Evolutionary conservation across 2,888 invertebrate genomes (phyloP), one percentile per base, ranked within the genome.

Genomic region (Selenia dentaria): DNA sequence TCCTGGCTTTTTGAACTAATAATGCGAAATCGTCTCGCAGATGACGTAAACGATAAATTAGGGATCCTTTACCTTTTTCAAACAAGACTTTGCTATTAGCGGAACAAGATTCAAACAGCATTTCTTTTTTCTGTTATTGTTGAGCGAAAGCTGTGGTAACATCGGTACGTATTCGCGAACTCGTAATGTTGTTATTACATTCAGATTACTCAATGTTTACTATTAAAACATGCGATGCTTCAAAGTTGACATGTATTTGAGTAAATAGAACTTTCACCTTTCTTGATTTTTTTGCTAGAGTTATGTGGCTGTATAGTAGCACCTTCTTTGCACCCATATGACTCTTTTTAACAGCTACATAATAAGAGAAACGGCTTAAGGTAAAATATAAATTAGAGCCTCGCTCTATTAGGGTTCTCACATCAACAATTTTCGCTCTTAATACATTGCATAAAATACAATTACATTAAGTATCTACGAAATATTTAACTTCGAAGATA

Each of bases 121-220:
- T 51, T 52, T 45, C 39, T 45, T 54, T 46, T 33, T 32, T 43
- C 38, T 59, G 57, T 65, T 65, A 65, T 53, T 57, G 44, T 65
- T 56, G 61, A 57, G 74, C 60, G 79, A 81, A 82, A 83, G 74
- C 64, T 22, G 8, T 22, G 22, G 22, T 8, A 6, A 22, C 0
- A 70, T 62, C 54, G 51, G 54, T 11, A 36, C 35, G 45, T 61
- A 57, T 73, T 76, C 65, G 75, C 76, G 72, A 79, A 82, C 74
- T 73, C 75, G 75, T 74, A 76, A 81, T 77, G 70, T 50, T 71
- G 70, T 64, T 63, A 67, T 69, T 65, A 68, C 71, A 64, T 52
- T 64, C 59, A 59, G 68, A 82, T 88, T 83, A 80, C 77, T 77
- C 74, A 88, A 88, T 82, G 64, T 86, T 83, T 86, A 77, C 64